Conservation (phyloP, 2,113 vertebrate genomes). For the Rattus rattus region DNA sequence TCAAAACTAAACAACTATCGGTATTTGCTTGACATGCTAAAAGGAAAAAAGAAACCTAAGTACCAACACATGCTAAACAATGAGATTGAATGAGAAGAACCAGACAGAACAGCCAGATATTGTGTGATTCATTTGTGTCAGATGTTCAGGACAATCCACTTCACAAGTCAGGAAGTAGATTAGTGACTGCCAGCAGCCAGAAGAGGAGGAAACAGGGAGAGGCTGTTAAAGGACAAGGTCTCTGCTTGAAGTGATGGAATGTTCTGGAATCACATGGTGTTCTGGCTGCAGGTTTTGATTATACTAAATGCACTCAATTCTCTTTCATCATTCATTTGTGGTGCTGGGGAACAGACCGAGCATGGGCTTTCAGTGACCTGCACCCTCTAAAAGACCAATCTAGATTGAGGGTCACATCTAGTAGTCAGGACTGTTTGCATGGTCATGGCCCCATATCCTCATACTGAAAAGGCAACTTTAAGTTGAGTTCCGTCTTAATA, state of each 20-base stretch:
- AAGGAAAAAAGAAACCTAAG: neutral
- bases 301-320: neutral
- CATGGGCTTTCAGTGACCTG: neutral
- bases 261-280: neutral
- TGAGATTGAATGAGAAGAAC: neutral
- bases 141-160: neutral
- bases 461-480: neutral
- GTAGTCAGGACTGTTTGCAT: neutral
- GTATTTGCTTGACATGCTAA: neutral
- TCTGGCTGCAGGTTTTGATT: neutral
- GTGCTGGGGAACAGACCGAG: neutral
- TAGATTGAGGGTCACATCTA: neutral
- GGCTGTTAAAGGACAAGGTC: neutral
- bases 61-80: neutral
- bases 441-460: neutral
- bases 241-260: neutral
- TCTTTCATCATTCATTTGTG: neutral
- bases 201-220: neutral
- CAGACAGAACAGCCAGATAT: neutral
- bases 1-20: neutral
- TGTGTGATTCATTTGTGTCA: neutral
- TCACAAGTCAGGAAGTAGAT: neutral
- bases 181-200: neutral
- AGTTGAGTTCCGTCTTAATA: neutral
- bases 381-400: neutral